A percentile compares a stretch with the other conserved stretches of the same genome.
phyloP scores from a whole-genome alignment of 2,888 invertebrate genomes.

The Chrysomela aeneicollis region DNA sequence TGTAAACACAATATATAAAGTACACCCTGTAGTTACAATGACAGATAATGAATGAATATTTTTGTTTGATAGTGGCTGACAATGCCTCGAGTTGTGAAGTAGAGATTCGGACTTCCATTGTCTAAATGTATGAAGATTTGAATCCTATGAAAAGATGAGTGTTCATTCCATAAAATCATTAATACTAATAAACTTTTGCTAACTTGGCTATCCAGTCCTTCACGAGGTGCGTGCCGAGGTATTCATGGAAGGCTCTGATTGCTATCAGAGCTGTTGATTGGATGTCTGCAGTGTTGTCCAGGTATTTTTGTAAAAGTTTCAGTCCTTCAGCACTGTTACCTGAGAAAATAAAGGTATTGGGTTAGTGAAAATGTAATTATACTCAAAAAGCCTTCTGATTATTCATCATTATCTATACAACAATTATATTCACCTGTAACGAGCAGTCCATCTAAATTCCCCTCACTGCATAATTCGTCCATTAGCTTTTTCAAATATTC shows the following conservation, averaged over 20 bases:
- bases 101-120: no score
- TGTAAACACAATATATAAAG: no score
- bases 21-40: no score
- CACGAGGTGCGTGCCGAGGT: constrained; percentile 70
- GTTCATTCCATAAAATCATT: constrained; percentile 45
- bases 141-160: no score
- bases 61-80: no score
- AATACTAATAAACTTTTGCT: constrained; percentile 24
- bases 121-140: no score
- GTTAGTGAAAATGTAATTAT: no score
- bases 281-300: constrained; percentile 88
- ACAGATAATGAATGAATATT: no score
- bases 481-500: constrained; percentile 80
- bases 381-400: no score
- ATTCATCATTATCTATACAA: no score
- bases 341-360: no score
- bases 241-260: constrained; percentile 78
- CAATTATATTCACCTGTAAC: constrained; percentile 71
- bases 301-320: constrained; percentile 82
- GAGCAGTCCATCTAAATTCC: constrained; percentile 84
- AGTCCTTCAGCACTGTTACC: constrained; percentile 79
- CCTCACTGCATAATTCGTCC: constrained; percentile 75
- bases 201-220: constrained; percentile 76
- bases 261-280: constrained; percentile 87
- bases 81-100: no score